Evolutionary conservation across 2,888 invertebrate species (phyloP).

Genomic region (Cataglyphis cursor): DNA sequence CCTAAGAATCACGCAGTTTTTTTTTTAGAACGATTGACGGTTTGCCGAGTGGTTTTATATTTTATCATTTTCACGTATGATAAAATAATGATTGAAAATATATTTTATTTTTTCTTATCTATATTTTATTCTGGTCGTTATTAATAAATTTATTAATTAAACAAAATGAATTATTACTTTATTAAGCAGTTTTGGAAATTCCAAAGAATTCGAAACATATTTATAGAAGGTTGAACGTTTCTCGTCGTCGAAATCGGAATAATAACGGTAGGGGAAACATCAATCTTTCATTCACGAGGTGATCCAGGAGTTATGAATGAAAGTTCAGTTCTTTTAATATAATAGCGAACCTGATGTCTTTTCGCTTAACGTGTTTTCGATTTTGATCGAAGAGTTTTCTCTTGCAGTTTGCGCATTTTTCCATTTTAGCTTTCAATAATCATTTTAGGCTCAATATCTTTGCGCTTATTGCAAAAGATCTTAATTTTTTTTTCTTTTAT

Average conservation of each 20-base stretch:
- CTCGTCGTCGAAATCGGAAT: constrained; percentile 35
- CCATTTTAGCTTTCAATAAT: neutral
- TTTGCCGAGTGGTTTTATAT: neutral
- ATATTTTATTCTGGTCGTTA: no score
- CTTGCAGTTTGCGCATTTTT: neutral
- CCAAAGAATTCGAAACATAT: constrained; percentile 54
- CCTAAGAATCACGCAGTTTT: neutral
- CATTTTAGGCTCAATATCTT: neutral
- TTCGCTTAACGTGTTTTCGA: constrained; percentile 79
- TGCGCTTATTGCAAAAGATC: neutral
- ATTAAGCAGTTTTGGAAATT: constrained; percentile 42
- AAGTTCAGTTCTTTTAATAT: constrained; percentile 76
- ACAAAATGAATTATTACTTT: constrained; percentile 65
- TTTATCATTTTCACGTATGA: neutral
- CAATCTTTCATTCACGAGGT: constrained; percentile 80
- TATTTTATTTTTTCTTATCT: neutral
- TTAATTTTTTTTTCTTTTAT: neutral
- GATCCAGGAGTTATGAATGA: constrained; percentile 79
- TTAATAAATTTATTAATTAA: constrained; percentile 28
- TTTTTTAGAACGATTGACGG: neutral
- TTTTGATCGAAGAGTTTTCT: constrained; percentile 80
- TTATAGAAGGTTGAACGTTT: constrained; percentile 55
- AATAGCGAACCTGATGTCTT: constrained; percentile 65
- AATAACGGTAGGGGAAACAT: constrained; percentile 69
- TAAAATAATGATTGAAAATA: constrained; percentile 1